Base-by-base conservation (phyloP, 2,888 invertebrate species). In the Chromoteleia sp. region DNA sequence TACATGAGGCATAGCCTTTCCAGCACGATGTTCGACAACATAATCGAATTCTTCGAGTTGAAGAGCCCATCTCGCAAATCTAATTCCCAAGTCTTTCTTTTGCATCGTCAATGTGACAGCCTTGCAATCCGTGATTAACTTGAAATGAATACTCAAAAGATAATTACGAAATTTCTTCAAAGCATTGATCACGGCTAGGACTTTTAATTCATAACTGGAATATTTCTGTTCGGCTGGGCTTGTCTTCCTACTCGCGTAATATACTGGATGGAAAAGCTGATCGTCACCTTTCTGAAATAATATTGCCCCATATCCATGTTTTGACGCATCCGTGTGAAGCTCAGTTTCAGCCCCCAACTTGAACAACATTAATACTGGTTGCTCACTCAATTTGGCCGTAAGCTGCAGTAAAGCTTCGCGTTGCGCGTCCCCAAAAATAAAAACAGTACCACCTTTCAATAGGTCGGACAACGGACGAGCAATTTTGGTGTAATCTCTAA, bases 161-260 rank as follows among this genome's bases (percentile, higher is more conserved):
- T 43, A 17, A 0, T 14, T 14, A n/a, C 43, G 0, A 19, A 43
- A 43, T 10, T 8, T 43, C 1, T 10, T 12, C 1, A 43, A 2
- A 8, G 43, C 6, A 8, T 8, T 17, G 1, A 43, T 12, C 3
- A 43, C 10, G 17, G 43, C 43, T 8, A 43, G 12, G 17, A 43
- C 43, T 8, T 43, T 29, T 1, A 52, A 2, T 19, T 52, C 86
- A 33, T 84, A 86, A 48, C 86, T 86, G 8, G 80, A 36, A 45
- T 85, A 87, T 41, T 83, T 82, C 21, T 81, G 71, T 29, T 86
- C 84, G 0, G 83, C 85, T 0, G 76, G 54, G 0, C 83, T 78
- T 0, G 85, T 85, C 10, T n/a, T 54, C 0, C 50, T 12, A 17
- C 52, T 33, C 3, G 50, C 29, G 15, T 61, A 43, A 25, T 61